These are phyloP conservation scores for Acanthosepion pharaonis DNA, from an alignment of 2,888 invertebrate genomes.

Conservation along the genomic window DNA sequence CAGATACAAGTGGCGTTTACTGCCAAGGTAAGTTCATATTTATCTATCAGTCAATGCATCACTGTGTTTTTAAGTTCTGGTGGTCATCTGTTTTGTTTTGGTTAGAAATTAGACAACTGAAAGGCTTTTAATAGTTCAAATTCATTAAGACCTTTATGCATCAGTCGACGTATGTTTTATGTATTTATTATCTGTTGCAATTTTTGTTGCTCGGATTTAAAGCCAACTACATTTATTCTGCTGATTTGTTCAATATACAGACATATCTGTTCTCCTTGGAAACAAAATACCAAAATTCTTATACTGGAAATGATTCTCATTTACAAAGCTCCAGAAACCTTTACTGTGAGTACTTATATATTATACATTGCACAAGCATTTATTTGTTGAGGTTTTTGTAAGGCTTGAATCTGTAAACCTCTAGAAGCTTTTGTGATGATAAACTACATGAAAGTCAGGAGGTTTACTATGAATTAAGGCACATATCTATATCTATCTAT, in stretches of 20 bases:
- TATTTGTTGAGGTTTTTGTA: neutral
- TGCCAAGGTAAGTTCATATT: constrained; percentile 12
- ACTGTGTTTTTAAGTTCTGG: neutral
- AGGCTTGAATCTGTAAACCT: neutral
- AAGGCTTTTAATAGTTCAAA: neutral
- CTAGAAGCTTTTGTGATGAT: too few species aligned
- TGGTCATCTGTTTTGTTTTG: constrained; percentile 18
- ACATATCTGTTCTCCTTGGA: neutral
- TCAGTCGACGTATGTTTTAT: neutral
- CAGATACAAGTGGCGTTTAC: constrained; percentile 8
- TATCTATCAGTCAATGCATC: neutral
- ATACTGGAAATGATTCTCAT: neutral
- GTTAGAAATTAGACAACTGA: neutral
- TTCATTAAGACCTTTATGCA: neutral
- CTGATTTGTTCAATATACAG: neutral
- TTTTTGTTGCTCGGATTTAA: neutral
- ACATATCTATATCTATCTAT: neutral
- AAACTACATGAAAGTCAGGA: neutral
- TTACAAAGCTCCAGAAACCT: neutral
- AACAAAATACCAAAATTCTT: neutral
- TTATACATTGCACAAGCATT: neutral
- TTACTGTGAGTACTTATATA: neutral
- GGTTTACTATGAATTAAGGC: neutral
- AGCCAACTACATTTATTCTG: constrained; percentile 5
- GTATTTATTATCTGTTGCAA: neutral